These are phyloP conservation scores for Caenorhabditis sp. DNA, from an alignment of 2,888 invertebrate species.

Conservation along the genomic window DNA sequence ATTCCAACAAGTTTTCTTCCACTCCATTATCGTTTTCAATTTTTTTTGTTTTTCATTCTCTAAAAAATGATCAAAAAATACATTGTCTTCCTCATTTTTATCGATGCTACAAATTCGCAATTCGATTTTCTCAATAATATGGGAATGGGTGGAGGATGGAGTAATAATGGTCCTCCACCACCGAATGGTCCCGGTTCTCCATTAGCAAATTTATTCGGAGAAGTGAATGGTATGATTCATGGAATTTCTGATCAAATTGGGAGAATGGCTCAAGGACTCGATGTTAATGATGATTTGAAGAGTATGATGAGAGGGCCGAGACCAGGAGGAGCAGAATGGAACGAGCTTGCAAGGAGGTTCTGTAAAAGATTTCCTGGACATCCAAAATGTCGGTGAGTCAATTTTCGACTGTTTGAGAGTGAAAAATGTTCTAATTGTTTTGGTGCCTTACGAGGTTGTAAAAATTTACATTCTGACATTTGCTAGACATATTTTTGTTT, in stretches of 20 bases:
- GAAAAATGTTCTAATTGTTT: constrained; percentile 2
- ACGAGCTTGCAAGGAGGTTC: constrained; percentile 40
- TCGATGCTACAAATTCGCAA: constrained; percentile 5
- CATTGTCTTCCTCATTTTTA: background rate
- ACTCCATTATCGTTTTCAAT: background rate
- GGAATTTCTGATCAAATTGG: constrained; percentile 21
- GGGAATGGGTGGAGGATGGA: constrained; percentile 25
- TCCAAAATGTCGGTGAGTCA: constrained; percentile 45
- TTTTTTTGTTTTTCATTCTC: background rate
- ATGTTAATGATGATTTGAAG: constrained; percentile 31
- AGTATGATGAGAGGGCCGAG: constrained; percentile 30
- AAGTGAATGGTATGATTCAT: constrained; percentile 23
- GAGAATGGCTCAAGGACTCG: constrained; percentile 20
- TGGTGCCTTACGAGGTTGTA: no score
- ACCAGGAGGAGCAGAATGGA: constrained; percentile 38
- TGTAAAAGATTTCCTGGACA: constrained; percentile 49
- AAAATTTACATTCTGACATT: no score
- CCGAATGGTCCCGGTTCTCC: constrained; percentile 16
- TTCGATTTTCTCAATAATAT: constrained; percentile 37
- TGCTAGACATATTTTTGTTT: no score
- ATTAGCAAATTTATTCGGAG: constrained; percentile 20
- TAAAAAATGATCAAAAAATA: background rate
- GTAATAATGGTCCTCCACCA: constrained; percentile 16
- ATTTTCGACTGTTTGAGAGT: background rate
- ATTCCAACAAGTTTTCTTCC: constrained; percentile 1